Base-by-base conservation (phyloP, 2,113 vertebrate genomes). In the Saimiri boliviensis region DNA sequence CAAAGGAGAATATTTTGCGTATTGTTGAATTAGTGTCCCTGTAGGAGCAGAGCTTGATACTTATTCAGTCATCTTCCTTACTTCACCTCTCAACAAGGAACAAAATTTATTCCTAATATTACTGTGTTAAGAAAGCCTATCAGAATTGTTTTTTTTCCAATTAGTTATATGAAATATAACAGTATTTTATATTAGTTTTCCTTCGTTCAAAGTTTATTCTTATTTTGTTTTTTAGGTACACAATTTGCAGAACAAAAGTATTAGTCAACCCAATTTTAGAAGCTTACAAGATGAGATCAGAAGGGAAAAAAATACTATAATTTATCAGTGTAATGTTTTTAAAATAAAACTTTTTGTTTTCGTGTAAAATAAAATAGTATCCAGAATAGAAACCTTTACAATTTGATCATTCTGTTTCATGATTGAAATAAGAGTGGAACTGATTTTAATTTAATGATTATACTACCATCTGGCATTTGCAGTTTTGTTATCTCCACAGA, bases 401-500 rank as follows among this genome's bases (percentile, higher is more conserved):
- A 91, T 86, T 77, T 93, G 47, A 88, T 93, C 10, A 79, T 97
- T 97, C 42, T 79, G n/a, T 79, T 91, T 94, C 45, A 86, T 91
- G 92, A 95, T 73, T 19, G 0, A 85, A 83, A 82, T n/a, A 88
- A 47, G 93, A 77, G 94, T 76, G 27, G 66, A 92, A 92, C 56
- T 97, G 73, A 54, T 77, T 97, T 79, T 54, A 94, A 94, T 88
- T 96, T 96, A 95, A 96, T 96, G 81, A 91, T 88, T 16, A 74
- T 42, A 83, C 66, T 88, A 54, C 93, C 94, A 96, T 96, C 93
- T 97, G 94, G 73, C 27, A 93, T 52, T 97, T 97, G 30, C 9
- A 96, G 47, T 95, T 97, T 96, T 91, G 42, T 83, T 93, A 89
- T 97, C 42, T 92, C 71, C 85, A 95, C 95, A 97, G 91, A 93